Conservation (phyloP, 2,888 invertebrate genomes). For the Thera obeliscata region DNA sequence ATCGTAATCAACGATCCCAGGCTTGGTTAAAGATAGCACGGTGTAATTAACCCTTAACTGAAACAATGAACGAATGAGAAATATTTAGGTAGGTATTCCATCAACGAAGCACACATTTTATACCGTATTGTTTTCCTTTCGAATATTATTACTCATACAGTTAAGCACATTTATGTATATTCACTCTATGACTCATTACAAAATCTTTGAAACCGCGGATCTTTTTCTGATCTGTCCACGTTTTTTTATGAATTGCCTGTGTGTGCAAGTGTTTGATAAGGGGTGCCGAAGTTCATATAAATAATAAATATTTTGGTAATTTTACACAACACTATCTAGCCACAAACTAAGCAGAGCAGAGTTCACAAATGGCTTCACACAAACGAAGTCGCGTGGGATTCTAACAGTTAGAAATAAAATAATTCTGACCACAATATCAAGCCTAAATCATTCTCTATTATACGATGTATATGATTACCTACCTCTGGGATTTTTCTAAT, state of each 20-base stretch:
- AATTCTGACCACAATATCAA: neutral
- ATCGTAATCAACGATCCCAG: constrained; percentile 61
- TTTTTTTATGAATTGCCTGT: no score
- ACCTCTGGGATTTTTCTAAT: no score
- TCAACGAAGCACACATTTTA: constrained; percentile 24
- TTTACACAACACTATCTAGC: no score
- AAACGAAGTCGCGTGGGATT: no score
- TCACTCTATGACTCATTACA: constrained; percentile 17
- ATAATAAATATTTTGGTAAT: no score
- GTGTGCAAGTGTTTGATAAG: no score
- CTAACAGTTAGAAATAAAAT: no score
- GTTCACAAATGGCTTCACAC: no score
- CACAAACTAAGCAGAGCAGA: no score
- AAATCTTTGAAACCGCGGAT: neutral
- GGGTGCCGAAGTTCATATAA: no score
- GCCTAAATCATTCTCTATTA: constrained; percentile 23
- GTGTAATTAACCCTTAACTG: constrained; percentile 42
- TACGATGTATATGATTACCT: constrained; percentile 11
- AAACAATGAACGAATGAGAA: constrained; percentile 43
- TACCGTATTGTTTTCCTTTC: constrained; percentile 27
- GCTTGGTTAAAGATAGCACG: constrained; percentile 43
- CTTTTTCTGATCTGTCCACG: no score
- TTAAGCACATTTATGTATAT: constrained; percentile 21
- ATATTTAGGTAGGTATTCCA: constrained; percentile 28
- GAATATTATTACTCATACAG: constrained; percentile 17